These are phyloP conservation scores for Nymphalis io DNA, from an alignment of 1,140 invertebrate species.

Conservation along the genomic window DNA sequence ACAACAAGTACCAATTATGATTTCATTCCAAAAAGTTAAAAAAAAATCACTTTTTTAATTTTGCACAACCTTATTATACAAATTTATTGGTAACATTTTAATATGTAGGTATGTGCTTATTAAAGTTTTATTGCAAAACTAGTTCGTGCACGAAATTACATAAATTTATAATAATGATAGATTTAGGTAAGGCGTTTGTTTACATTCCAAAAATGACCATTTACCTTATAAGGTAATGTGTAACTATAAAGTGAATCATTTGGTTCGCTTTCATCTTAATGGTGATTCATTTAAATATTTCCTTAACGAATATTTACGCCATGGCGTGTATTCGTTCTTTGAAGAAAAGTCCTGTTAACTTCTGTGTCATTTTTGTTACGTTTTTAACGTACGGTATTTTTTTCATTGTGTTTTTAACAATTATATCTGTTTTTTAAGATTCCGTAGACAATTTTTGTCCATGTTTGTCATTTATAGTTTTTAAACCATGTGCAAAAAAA, in stretches of 20 bases:
- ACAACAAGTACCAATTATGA: too few relatives aligned
- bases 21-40: too few relatives aligned
- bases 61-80: too few relatives aligned
- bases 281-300: constrained; percentile 31
- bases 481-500: too few relatives aligned
- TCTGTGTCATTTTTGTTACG: constrained; percentile 9
- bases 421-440: too few relatives aligned
- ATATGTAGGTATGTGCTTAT: too few relatives aligned
- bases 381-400: background rate
- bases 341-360: constrained; percentile 19
- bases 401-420: too few relatives aligned
- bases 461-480: too few relatives aligned
- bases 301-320: constrained; percentile 17
- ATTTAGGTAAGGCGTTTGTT: constrained; percentile 1
- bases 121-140: too few relatives aligned
- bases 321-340: constrained; percentile 9
- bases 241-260: constrained; percentile 22
- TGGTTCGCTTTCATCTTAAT: constrained; percentile 24
- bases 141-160: background rate
- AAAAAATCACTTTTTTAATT: too few relatives aligned
- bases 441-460: too few relatives aligned
- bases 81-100: too few relatives aligned
- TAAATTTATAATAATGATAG: background rate
- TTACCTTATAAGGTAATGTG: constrained; percentile 32
- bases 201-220: background rate